Evolutionary conservation across 2,888 invertebrate species (phyloP).

Genomic region (Anoncus sp.): DNA sequence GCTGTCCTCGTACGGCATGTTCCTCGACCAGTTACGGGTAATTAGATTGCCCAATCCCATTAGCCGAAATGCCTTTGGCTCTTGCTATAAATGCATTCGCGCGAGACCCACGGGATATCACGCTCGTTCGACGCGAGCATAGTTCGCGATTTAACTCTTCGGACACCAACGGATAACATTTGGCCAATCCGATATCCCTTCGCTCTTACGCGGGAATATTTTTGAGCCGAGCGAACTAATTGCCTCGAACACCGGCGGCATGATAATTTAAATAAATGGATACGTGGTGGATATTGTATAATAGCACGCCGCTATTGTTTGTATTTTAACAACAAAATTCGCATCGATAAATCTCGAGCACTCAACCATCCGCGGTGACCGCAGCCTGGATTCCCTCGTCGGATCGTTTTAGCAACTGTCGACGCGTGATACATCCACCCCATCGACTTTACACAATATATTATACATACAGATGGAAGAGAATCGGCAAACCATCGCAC

Average conservation of each 20-base stretch:
- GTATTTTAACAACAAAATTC: conserved; percentile 28
- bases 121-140: conserved; percentile 4
- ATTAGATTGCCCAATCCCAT: conserved; percentile 46
- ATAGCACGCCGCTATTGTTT: not conserved
- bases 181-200: not conserved
- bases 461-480: not conserved
- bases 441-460: not conserved
- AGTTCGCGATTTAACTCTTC: conserved; percentile 2
- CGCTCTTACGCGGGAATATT: not conserved
- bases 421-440: not conserved
- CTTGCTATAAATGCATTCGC: conserved; percentile 27
- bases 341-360: conserved; percentile 35
- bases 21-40: conserved; percentile 45
- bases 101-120: conserved; percentile 14
- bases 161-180: conserved; percentile 1
- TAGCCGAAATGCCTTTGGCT: conserved; percentile 32
- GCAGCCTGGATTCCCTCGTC: conserved; percentile 28
- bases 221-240: not conserved
- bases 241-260: not conserved
- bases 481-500: conserved; percentile 20
- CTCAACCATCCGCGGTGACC: conserved; percentile 40
- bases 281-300: not conserved
- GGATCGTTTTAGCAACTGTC: conserved; percentile 29
- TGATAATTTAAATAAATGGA: not conserved
- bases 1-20: conserved; percentile 29